Conservation (phyloP, 2,888 invertebrate genomes). For the Troides oblongomaculatus region DNA sequence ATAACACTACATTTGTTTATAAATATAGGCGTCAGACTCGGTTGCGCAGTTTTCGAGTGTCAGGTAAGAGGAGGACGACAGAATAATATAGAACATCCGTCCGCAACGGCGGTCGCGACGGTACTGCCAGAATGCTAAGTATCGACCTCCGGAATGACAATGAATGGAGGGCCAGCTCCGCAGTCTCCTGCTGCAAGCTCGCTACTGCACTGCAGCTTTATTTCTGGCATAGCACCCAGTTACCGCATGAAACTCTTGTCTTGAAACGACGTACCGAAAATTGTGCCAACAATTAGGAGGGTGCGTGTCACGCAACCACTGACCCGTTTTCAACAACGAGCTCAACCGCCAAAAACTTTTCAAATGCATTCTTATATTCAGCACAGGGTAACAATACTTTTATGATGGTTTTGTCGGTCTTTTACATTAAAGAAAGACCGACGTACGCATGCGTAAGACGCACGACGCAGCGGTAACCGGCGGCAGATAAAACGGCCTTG, state of each 20-base stretch:
- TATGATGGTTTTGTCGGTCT: background rate
- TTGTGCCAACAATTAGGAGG: conserved; percentile 39
- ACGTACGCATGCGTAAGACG: conserved; percentile 38
- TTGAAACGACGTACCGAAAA: conserved; percentile 24
- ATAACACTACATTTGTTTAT: conserved; percentile 52
- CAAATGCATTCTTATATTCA: conserved; percentile 5
- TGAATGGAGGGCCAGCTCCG: conserved; percentile 64
- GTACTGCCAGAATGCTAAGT: conserved; percentile 48
- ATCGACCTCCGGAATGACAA: conserved; percentile 55
- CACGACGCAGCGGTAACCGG: conserved; percentile 30
- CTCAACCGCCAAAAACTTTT: conserved; percentile 24
- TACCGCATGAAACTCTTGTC: conserved; percentile 42
- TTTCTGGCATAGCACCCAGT: conserved; percentile 72
- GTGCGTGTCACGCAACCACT: conserved; percentile 47
- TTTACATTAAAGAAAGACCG: conserved; percentile 1
- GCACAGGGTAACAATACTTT: conserved; percentile 27
- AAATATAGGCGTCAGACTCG: conserved; percentile 56
- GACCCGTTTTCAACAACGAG: conserved; percentile 45
- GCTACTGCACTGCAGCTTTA: conserved; percentile 78
- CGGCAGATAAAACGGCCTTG: conserved; percentile 40
- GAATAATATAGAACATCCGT: conserved; percentile 46
- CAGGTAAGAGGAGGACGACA: conserved; percentile 31
- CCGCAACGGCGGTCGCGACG: conserved; percentile 58
- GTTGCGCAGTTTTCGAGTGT: conserved; percentile 39
- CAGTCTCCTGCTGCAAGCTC: conserved; percentile 71